Evolutionary conservation across 2,113 vertebrate species (phyloP).

Genomic region (Prunella fulvescens): DNA sequence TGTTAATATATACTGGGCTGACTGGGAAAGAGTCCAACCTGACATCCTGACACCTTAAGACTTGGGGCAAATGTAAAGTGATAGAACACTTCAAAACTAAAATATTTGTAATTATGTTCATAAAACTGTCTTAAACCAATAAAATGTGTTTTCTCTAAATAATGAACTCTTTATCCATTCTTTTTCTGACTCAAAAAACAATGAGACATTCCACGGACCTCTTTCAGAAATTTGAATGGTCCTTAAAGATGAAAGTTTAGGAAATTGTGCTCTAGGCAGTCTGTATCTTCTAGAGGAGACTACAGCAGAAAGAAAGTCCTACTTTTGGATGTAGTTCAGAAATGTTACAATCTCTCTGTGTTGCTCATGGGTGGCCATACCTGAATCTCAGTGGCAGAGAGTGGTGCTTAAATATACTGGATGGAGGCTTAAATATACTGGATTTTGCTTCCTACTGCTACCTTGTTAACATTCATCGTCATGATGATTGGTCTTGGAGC

Average conservation of each 20-base stretch:
- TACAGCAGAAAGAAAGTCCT: neutral
- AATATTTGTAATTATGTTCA: neutral
- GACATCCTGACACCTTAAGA: rapidly evolving
- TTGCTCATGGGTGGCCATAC: neutral
- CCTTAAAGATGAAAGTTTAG: neutral
- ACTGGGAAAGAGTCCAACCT: neutral
- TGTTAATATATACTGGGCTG: neutral
- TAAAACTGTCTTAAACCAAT: neutral
- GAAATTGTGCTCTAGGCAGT: neutral
- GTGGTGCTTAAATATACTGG: neutral
- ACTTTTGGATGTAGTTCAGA: neutral
- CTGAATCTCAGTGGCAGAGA: neutral
- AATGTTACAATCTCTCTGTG: neutral
- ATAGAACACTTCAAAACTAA: neutral
- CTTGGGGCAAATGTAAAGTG: neutral
- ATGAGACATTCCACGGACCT: neutral
- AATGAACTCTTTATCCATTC: neutral
- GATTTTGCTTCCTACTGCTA: neutral
- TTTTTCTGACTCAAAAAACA: neutral
- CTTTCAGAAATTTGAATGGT: neutral
- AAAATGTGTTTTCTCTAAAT: neutral
- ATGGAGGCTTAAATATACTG: neutral
- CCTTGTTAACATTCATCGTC: neutral
- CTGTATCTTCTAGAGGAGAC: neutral
- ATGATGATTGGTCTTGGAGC: neutral